Percentiles rank a stretch among this genome's conserved stretches.
Evolutionary conservation across 2,888 invertebrate genomes (phyloP).

Genomic region (Yponomeuta malinellus): DNA sequence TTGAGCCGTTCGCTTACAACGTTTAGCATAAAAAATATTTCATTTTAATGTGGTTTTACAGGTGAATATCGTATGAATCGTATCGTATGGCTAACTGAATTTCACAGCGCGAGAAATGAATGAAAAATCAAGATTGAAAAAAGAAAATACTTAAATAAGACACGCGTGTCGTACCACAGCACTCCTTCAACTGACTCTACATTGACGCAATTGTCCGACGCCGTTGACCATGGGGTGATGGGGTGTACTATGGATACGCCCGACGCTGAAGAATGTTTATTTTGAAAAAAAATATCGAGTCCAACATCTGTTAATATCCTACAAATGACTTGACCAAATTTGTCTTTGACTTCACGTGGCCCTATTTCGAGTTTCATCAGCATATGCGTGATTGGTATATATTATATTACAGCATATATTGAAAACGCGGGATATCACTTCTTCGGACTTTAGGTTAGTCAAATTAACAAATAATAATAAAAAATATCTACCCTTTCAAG

Average conservation of each 20-base stretch:
- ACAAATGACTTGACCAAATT: no score
- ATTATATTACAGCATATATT: no score
- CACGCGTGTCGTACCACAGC: slow-evolving; percentile 25
- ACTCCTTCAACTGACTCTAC: slow-evolving; percentile 42
- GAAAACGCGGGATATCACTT: no score
- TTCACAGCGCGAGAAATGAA: not conserved
- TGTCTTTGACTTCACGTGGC: no score
- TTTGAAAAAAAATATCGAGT: not conserved
- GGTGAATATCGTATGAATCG: not conserved
- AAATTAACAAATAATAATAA: no score
- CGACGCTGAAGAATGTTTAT: not conserved
- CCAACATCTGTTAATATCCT: no score
- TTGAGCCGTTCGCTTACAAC: not conserved
- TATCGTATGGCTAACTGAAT: not conserved
- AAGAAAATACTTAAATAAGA: slow-evolving; percentile 14
- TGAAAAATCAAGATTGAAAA: not conserved
- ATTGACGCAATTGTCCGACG: slow-evolving; percentile 29
- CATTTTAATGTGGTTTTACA: not conserved
- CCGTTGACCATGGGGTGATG: slow-evolving; percentile 38
- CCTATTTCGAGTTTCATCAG: no score
- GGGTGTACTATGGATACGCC: slow-evolving; percentile 38
- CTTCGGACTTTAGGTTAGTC: no score
- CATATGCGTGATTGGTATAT: no score
- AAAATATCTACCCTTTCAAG: no score
- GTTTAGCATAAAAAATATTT: not conserved